Percentiles rank a stretch among this genome's conserved stretches.
phyloP scores from a whole-genome alignment of 2,113 vertebrate species.

The Burhinus oedicnemus region DNA sequence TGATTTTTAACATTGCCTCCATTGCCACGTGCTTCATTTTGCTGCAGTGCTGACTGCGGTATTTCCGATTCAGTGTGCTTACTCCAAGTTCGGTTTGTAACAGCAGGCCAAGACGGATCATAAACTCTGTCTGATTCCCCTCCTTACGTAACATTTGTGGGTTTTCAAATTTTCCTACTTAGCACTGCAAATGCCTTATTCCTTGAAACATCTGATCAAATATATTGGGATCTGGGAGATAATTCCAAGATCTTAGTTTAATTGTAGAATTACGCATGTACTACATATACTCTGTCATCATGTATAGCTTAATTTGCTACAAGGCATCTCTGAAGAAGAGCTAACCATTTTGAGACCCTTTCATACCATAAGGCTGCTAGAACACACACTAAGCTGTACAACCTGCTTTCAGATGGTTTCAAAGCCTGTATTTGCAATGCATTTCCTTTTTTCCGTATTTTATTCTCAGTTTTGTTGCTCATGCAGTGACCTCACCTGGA shows the following conservation, averaged over 20 bases:
- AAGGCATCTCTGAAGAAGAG: not conserved
- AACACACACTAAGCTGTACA: not conserved
- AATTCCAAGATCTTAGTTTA: not conserved
- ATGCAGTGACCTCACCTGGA: conserved; percentile 20
- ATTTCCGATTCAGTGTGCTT: not conserved
- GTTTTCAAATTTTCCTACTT: not conserved
- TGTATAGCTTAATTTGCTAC: accelerated
- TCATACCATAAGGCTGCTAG: not conserved
- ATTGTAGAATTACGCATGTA: not conserved
- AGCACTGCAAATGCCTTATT: not conserved
- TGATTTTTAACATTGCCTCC: not conserved
- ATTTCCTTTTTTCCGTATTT: not conserved
- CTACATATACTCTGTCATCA: not conserved
- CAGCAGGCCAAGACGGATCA: not conserved
- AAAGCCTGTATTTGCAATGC: not conserved
- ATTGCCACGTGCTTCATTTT: not conserved
- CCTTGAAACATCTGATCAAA: not conserved
- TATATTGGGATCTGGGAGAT: not conserved
- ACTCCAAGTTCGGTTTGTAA: not conserved
- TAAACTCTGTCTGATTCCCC: not conserved
- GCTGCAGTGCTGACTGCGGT: not conserved
- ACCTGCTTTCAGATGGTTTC: not conserved
- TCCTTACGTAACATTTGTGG: not conserved
- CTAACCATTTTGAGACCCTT: not conserved
- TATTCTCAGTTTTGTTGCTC: not conserved